Percentiles rank a stretch among this genome's conserved stretches.
These are phyloP conservation scores for Venusia cambrica DNA, from an alignment of 2,888 invertebrate species.

Conservation along the genomic window DNA sequence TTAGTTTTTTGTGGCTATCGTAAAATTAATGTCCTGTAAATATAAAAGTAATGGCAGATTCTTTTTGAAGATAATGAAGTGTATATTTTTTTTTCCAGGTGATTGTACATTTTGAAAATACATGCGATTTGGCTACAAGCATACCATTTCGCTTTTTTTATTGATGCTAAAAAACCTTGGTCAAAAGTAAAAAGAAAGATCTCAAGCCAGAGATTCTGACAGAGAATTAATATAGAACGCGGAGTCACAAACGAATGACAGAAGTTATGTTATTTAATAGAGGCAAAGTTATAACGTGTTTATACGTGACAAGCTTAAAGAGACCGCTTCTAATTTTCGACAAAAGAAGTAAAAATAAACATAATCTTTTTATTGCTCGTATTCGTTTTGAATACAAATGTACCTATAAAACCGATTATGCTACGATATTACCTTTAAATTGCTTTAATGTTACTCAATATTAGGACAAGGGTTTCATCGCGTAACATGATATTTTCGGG, in stretches of 20 bases:
- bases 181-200: no score
- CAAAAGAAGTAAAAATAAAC: conserved; percentile 73
- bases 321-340: conserved; percentile 65
- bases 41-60: no score
- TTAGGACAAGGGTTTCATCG: conserved; percentile 77
- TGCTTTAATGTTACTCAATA: conserved; percentile 77
- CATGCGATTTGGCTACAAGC: conserved; percentile 37
- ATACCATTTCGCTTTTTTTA: no score
- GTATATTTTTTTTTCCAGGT: no score
- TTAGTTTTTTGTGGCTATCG: no score
- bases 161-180: no score
- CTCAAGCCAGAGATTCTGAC: no score
- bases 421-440: conserved; percentile 76
- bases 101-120: conserved; percentile 10
- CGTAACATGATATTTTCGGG: conserved; percentile 76
- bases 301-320: conserved; percentile 68
- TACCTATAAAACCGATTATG: conserved; percentile 57
- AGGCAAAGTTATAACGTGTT: conserved; percentile 64
- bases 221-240: no score
- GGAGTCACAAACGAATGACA: conserved; percentile 41
- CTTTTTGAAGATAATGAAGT: no score
- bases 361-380: conserved; percentile 69
- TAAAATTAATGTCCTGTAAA: no score
- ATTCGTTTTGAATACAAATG: conserved; percentile 71
- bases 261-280: conserved; percentile 66